Percentiles rank a stretch among this genome's conserved stretches.
Conservation (phyloP, 2,888 invertebrate species). For the Microctonus hyperodae region DNA sequence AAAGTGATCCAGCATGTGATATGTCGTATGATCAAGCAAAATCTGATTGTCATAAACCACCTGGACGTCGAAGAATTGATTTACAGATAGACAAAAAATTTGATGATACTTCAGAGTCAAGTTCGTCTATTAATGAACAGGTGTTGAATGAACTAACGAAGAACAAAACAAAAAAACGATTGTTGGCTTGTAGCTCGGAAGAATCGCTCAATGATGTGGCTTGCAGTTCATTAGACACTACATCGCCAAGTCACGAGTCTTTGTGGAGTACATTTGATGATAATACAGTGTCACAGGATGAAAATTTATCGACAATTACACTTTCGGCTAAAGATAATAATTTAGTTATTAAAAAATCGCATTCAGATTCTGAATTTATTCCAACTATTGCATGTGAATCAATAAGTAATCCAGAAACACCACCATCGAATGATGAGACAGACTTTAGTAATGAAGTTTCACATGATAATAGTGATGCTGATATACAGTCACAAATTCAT, state of each 20-base stretch:
- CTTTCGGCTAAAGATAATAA: slow-evolving; percentile 3
- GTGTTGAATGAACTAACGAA: slow-evolving; percentile 21
- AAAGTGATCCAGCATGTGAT: slow-evolving; percentile 51
- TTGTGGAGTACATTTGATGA: slow-evolving; percentile 59
- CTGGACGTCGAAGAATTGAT: slow-evolving; percentile 31
- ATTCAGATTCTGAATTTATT: slow-evolving; percentile 52
- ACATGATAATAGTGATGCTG: slow-evolving; percentile 18
- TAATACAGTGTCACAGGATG: slow-evolving; percentile 54
- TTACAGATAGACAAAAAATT: slow-evolving; percentile 26
- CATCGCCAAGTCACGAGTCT: slow-evolving; percentile 56
- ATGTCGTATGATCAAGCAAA: slow-evolving; percentile 57
- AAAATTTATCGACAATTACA: slow-evolving; percentile 37
- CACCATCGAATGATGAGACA: slow-evolving; percentile 35
- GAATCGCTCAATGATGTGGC: slow-evolving; percentile 47
- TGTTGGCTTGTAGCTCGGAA: slow-evolving; percentile 41
- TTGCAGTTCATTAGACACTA: slow-evolving; percentile 51
- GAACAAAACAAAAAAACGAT: neutral
- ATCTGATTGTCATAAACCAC: slow-evolving; percentile 16
- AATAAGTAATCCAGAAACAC: neutral
- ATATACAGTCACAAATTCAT: neutral
- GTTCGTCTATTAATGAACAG: slow-evolving; percentile 8
- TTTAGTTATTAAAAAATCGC: slow-evolving; percentile 46
- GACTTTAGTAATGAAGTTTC: slow-evolving; percentile 32
- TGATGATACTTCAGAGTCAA: slow-evolving; percentile 51
- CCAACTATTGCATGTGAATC: slow-evolving; percentile 23